Evolutionary conservation across 2,113 vertebrate genomes (phyloP).

Genomic region (Labeo rohita): DNA sequence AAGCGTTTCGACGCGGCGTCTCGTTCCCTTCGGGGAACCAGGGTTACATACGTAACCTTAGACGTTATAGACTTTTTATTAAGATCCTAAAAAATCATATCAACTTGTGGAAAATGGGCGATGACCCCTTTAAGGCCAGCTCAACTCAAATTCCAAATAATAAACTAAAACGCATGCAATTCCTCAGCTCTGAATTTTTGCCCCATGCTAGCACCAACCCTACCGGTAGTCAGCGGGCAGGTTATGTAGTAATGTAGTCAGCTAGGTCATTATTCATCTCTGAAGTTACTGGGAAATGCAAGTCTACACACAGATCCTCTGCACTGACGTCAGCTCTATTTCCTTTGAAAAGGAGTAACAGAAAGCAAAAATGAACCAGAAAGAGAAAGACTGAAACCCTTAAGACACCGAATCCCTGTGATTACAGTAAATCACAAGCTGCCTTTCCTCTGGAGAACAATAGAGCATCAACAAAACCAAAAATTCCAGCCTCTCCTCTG

Average conservation of each 20-base stretch:
- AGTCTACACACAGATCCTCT: background rate
- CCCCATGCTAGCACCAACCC: background rate
- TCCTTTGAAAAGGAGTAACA: background rate
- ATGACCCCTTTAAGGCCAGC: background rate
- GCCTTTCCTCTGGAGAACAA: slow-evolving; percentile 8
- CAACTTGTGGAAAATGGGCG: too few species aligned
- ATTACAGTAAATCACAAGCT: background rate
- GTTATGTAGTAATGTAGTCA: background rate
- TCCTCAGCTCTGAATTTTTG: background rate
- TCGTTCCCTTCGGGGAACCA: too few species aligned
- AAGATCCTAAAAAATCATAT: too few species aligned
- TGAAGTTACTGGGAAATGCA: slow-evolving; percentile 8
- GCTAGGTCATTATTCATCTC: background rate
- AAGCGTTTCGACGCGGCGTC: too few species aligned
- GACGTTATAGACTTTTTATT: too few species aligned
- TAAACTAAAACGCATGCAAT: background rate
- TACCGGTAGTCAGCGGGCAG: background rate
- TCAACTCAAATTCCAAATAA: background rate
- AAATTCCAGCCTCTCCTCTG: slow-evolving; percentile 1
- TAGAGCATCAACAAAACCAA: background rate
- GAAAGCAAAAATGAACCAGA: background rate
- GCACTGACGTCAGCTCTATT: background rate
- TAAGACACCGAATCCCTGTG: background rate
- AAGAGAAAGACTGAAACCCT: background rate
- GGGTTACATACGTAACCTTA: too few species aligned